Base-by-base conservation (phyloP, 53 echinoderm and acorn worm genomes). In the Astropecten irregularis region DNA sequence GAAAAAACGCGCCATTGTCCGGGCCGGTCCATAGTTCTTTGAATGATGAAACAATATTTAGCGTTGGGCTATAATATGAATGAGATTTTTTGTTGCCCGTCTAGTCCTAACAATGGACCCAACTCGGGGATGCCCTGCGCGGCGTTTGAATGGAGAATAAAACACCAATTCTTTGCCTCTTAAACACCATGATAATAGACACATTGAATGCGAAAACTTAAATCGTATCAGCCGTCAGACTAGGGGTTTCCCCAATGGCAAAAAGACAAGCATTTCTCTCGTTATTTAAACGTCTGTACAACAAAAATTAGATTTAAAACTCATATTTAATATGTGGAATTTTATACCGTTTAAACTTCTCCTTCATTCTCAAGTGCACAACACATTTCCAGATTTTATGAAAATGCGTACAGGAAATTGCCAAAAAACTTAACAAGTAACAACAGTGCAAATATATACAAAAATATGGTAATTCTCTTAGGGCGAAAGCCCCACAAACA, bases 361-460 rank as follows among this genome's bases (percentile, higher is more conserved):
- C 32, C 19, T 42, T 42, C 42, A 42, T n/a, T n/a, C n/a, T n/a
- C n/a, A n/a, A n/a, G 79, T 79, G 79, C 62, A 79, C 21, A 62
- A 60, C 47, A 18, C 66, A 66, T 66, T 66, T 66, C 36, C 66
- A 66, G 36, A 20, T n/a, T n/a, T n/a, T n/a, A n/a, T 20, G 66
- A 66, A 36, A 66, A 32, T 79, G 63, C 27, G 74, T 74, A 33
- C 57, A 60, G 18, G 19, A 57, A 26, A 61, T 46, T 40, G 79
- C 62, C 60, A 74, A 74, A 29, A 64, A 74, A 19, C 33, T 56
- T 79, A 61, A 72, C 72, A 72, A 79, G 61, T 61, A 61, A 79
- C 79, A 79, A 61, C 62, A 46, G 79, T 79, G 79, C 79, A 62
- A 79, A 62, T 79, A 79, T 79, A 79, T 79, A 79, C 79, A 79